Conservation (phyloP, 1,140 invertebrate species). For the Drosophila erecta region DNA sequence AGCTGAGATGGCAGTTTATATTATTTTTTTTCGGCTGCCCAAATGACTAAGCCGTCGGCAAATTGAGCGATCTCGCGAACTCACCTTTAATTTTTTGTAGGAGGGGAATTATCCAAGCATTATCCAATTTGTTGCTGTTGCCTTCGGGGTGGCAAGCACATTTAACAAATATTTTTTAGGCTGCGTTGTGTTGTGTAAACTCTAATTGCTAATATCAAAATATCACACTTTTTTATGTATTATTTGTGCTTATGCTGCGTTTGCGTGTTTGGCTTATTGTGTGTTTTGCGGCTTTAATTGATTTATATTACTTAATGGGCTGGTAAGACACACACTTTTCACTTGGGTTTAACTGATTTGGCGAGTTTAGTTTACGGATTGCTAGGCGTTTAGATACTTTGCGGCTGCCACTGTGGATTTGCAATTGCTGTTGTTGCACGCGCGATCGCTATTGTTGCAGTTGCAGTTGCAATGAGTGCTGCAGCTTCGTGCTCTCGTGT, state of each 20-base stretch:
- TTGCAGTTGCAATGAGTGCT: slow-evolving; percentile 15
- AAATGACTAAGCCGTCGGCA: slow-evolving; percentile 29
- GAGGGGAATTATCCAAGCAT: slow-evolving; percentile 70
- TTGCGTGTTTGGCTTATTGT: slow-evolving; percentile 51
- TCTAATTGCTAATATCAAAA: slow-evolving; percentile 80
- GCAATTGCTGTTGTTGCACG: slow-evolving; percentile 46
- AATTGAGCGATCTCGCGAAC: slow-evolving; percentile 39
- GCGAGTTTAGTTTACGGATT: slow-evolving; percentile 61
- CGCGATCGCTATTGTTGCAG: slow-evolving; percentile 40
- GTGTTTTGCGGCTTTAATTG: slow-evolving; percentile 27
- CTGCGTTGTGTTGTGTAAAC: slow-evolving; percentile 60
- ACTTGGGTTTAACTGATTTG: slow-evolving; percentile 66
- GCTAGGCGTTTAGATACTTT: not conserved
- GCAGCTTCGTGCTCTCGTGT: slow-evolving; percentile 34
- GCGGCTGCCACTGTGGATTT: not conserved
- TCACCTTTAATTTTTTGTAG: slow-evolving; percentile 51
- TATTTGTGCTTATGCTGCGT: slow-evolving; percentile 47
- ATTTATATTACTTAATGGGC: slow-evolving; percentile 45
- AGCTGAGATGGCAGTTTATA: slow-evolving; percentile 14
- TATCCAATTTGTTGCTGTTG: slow-evolving; percentile 60
- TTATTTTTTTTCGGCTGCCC: not conserved
- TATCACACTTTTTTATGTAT: slow-evolving; percentile 66
- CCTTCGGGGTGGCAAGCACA: slow-evolving; percentile 34
- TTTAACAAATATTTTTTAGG: slow-evolving; percentile 44
- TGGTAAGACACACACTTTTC: slow-evolving; percentile 71